Evolutionary conservation across 2,113 vertebrate species (phyloP).

Genomic region (Gadus chalcogrammus): DNA sequence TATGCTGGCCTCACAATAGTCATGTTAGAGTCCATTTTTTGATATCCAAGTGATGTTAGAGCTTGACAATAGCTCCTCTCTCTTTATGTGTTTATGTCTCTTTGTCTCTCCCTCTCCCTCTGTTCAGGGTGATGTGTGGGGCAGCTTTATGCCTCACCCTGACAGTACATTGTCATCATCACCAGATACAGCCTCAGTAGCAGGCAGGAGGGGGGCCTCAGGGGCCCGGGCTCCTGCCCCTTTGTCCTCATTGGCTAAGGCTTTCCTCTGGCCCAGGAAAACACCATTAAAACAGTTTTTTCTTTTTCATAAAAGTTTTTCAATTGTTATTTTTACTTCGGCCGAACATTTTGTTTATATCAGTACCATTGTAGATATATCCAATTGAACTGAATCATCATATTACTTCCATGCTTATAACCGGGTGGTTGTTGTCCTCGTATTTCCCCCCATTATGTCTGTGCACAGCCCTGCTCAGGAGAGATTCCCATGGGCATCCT

Average conservation of each 20-base stretch:
- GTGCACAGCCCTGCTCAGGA: neutral
- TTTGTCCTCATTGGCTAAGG: too few species aligned
- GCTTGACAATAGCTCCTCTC: too few species aligned
- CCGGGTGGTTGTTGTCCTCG: too few species aligned
- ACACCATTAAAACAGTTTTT: too few species aligned
- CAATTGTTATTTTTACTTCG: too few species aligned
- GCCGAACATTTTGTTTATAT: too few species aligned
- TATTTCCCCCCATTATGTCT: too few species aligned
- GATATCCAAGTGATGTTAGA: neutral
- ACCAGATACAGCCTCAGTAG: too few species aligned
- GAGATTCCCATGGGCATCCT: neutral
- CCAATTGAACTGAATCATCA: neutral
- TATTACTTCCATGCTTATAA: neutral
- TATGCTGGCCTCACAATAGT: constrained; percentile 55
- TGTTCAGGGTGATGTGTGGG: neutral
- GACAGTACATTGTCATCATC: neutral
- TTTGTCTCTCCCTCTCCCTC: neutral
- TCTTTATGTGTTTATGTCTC: too few species aligned
- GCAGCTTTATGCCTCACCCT: neutral
- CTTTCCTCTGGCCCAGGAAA: too few species aligned
- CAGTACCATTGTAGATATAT: too few species aligned
- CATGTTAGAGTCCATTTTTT: constrained; percentile 47
- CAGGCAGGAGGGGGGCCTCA: neutral
- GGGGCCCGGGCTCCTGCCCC: neutral
- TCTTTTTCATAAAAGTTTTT: too few species aligned